phyloP scores from a whole-genome alignment of 2,113 vertebrate genomes.

The Struthio camelus region DNA sequence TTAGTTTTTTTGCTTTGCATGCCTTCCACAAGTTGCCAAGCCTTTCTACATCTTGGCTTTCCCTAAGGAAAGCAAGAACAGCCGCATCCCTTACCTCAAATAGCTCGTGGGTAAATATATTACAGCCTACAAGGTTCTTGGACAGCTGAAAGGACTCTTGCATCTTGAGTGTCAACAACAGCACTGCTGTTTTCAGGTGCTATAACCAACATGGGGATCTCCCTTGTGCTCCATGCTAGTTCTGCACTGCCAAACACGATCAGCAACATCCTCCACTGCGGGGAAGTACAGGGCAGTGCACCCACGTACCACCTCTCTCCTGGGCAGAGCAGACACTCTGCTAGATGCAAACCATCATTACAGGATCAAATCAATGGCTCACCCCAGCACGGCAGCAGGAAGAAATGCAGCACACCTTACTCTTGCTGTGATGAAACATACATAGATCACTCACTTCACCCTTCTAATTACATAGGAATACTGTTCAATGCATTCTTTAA shows the following conservation, averaged over 20 bases:
- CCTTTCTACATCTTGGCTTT: not conserved
- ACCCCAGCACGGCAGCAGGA: not conserved
- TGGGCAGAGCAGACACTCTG: not conserved
- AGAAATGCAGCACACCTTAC: not conserved
- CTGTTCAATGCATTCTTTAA: not conserved
- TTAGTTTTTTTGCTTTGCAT: not conserved
- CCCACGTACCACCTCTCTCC: not conserved
- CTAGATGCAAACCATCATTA: not conserved
- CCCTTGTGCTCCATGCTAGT: not conserved
- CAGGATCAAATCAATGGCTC: not conserved
- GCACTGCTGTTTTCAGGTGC: not conserved
- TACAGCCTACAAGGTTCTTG: not conserved
- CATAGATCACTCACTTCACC: not conserved
- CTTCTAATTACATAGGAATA: not conserved
- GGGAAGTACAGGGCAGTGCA: not conserved
- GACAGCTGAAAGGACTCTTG: no score
- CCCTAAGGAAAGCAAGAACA: not conserved
- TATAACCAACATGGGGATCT: rapidly evolving
- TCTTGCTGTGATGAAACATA: not conserved
- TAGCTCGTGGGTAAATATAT: not conserved
- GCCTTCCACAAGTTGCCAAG: not conserved
- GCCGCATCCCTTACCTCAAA: not conserved
- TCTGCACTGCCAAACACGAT: not conserved
- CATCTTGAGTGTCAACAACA: no score
- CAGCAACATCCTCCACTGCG: not conserved